Base-by-base conservation (phyloP, 2,113 vertebrate genomes). In the Bubalus kerabau region DNA sequence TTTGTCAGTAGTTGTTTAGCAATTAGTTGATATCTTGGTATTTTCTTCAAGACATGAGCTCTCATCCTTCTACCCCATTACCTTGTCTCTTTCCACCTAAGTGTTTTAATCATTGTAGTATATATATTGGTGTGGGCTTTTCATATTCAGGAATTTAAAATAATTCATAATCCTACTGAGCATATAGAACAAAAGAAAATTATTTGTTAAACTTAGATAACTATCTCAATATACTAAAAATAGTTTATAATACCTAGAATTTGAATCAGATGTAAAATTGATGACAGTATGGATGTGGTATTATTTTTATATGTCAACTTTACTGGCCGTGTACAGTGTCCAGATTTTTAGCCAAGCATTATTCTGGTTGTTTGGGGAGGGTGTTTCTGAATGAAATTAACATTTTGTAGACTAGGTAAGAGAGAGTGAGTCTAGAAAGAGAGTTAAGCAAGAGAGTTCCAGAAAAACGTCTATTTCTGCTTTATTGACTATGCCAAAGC, bases 131-230 rank as follows among this genome's bases (percentile, higher is more conserved):
- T 60, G 95, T 81, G 7, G 97, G 60, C 64, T 43, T 96, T 94
- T 85, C 56, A 62, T 96, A 96, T 97, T 97, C 84, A 95, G 83
- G 86, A 97, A 94, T 98, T 91, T 94, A 30, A 95, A 96, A 82
- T 97, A 98, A 97, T 97, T 98, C 12, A 32, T 10, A 0, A 67
- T 91, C 59, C 57, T 97, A 97, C 94, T 98, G 81, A 98, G 87
- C 71, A 95, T 85, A 94, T 50, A 91, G 94, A 91, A 93, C 74
- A 98, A 92, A 98, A 98, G 94, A n/a, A 76, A 91, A 50, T 96
- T 92, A 95, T 97, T 96, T 98, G 78, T 60, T 74, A 40, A 86
- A 71, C n/a, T 90, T 90, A 30, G 7, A n/a, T 64, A 84, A 76
- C 74, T 36, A 64, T n/a, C 32, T 50, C 48, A 84, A 81, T 76